Evolutionary conservation across 2,797 vertebrate genomes (phyloP).

Genomic region (Sphenopsis melanotis): DNA sequence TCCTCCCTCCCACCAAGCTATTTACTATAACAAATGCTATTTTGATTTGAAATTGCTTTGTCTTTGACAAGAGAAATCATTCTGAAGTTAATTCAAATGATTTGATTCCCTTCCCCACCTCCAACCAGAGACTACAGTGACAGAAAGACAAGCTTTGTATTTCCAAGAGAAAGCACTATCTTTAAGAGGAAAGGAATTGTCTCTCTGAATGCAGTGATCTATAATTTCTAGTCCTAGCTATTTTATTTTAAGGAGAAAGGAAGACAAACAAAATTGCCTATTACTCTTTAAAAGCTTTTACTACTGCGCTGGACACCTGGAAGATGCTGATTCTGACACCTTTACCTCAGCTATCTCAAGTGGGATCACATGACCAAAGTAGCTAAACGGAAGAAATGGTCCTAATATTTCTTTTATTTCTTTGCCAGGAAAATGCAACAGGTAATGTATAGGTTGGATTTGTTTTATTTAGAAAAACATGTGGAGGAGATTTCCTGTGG

Average conservation of each 20-base stretch:
- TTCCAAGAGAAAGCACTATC: not conserved
- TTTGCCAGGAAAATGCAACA: not conserved
- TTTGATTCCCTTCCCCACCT: not conserved
- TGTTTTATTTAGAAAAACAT: not conserved
- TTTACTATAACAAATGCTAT: not conserved
- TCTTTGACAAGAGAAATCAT: not conserved
- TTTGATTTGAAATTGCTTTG: not conserved
- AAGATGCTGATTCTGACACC: not conserved
- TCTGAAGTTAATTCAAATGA: not conserved
- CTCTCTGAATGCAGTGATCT: not conserved
- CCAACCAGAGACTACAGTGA: not conserved
- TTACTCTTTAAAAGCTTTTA: not conserved
- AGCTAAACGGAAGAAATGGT: not conserved
- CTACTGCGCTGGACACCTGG: not conserved
- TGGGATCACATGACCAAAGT: not conserved
- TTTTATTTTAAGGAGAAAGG: conserved; percentile 1
- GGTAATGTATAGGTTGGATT: not conserved
- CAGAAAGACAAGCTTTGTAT: not conserved
- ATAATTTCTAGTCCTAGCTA: not conserved
- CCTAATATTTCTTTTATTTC: not conserved
- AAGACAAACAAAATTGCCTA: not conserved
- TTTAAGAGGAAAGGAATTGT: not conserved
- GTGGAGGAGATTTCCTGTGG: not conserved
- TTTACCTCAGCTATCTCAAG: not conserved
- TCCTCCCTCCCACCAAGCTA: not conserved